Conservation (phyloP, 2,888 invertebrate species). For the Dyspetes luteomarginatus region DNA sequence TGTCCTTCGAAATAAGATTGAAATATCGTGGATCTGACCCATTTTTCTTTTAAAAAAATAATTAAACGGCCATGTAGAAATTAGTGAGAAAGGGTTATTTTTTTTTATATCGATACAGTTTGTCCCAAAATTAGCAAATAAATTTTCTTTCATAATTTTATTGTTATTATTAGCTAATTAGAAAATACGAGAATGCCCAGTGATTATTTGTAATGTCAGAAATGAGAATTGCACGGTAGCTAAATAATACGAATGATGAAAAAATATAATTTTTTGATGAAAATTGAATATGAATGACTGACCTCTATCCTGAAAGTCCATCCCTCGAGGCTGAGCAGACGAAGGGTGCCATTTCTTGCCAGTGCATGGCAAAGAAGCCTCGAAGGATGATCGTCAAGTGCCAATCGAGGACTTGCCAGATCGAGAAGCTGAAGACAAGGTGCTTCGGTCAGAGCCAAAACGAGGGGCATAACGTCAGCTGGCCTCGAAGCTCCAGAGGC, state of each 20-base stretch:
- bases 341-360: constrained; percentile 83
- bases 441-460: constrained; percentile 85
- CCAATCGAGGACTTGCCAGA: constrained; percentile 84
- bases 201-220: too few relatives aligned
- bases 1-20: constrained; percentile 10
- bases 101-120: too few relatives aligned
- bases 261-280: too few relatives aligned
- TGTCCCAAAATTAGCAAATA: too few relatives aligned
- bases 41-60: too few relatives aligned
- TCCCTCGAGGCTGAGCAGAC: constrained; percentile 85
- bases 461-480: constrained; percentile 85
- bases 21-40: neutral
- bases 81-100: too few relatives aligned
- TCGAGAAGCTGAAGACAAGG: constrained; percentile 85
- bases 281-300: constrained; percentile 59
- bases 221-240: too few relatives aligned
- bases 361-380: constrained; percentile 84
- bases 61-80: too few relatives aligned
- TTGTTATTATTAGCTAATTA: too few relatives aligned
- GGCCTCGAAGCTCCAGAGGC: constrained; percentile 85
- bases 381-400: constrained; percentile 84
- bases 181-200: too few relatives aligned
- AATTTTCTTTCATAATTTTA: too few relatives aligned
- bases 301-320: constrained; percentile 86
- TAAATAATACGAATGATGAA: neutral